Evolutionary conservation across 2,888 invertebrate genomes (phyloP), one percentile per base, ranked within the genome.

Genomic region (Cheilosia grossa): DNA sequence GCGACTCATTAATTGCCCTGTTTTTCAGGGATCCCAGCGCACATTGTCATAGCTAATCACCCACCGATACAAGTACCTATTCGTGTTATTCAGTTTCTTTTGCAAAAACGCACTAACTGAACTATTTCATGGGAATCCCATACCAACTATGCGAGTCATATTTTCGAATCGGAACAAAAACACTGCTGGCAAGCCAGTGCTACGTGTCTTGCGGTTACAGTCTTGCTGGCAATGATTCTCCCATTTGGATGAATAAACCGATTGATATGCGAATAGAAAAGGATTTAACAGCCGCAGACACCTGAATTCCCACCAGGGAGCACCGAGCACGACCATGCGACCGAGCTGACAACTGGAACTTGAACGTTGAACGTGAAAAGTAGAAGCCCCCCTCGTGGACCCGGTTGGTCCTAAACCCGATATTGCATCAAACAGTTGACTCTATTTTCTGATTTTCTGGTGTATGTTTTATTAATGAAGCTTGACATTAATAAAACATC

Each of bases 381-480:
- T 30, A 42, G 13, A 13, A 9, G 15, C 17, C 44, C 75, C 54
- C 53, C 70, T 53, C 47, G 27, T 2, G 9, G 9, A 7, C 30
- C 30, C 9, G 30, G 30, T 30, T 30, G 9, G 30, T 21, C 72
- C 37, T 13, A 13, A 37, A 37, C 37, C 37, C 47, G 77, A 63
- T 75, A 77, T 54, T 47, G 59, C 42, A 58, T 58, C 81, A 51
- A 51, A 63, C 40, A 61, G 79, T 80, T 80, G 69, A 81, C 80
- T 83, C 59, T 70, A 75, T 85, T 85, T 81, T 80, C 82, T 86
- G 61, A 75, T 85, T 85, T 81, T 80, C 82, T 86, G 61, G 77
- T 75, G 69, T 81, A 87, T 87, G 87, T 87, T 87, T 87, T 87
- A 87, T 87, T 87, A 87, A 87, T 87, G 87, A 87, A 87, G 82